phyloP scores from a whole-genome alignment of 2,888 invertebrate species.

The Serripes groenlandicus region DNA sequence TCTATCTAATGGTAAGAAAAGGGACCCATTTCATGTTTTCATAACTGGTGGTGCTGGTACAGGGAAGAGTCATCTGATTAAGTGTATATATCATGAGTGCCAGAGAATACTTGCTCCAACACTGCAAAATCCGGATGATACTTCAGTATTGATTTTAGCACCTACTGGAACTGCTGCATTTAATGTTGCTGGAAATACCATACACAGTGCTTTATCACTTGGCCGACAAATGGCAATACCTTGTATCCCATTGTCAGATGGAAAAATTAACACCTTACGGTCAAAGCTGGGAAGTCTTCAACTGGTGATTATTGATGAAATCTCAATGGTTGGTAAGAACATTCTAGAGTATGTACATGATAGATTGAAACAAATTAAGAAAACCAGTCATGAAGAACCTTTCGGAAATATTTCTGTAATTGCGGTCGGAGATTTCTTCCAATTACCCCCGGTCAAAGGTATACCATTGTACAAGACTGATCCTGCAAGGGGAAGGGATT shows the following conservation, averaged over 20 bases:
- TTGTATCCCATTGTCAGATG: conserved; percentile 30
- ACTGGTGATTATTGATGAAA: conserved; percentile 57
- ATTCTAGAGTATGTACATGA: conserved; percentile 66
- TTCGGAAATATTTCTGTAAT: conserved; percentile 28
- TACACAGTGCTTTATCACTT: conserved; percentile 32
- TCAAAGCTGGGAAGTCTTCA: conserved; percentile 16
- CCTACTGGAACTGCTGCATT: conserved; percentile 38
- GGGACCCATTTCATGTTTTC: conserved; percentile 35
- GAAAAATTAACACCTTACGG: conserved; percentile 36
- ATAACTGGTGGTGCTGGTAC: conserved; percentile 70
- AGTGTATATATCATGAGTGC: conserved; percentile 19
- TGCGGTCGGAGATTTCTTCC: conserved; percentile 41
- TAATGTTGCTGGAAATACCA: conserved; percentile 21
- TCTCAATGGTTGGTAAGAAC: conserved; percentile 57
- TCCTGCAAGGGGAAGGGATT: too few species aligned
- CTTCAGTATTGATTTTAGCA: conserved; percentile 20
- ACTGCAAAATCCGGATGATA: conserved; percentile 10
- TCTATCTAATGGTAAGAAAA: neutral
- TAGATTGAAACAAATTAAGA: conserved; percentile 51
- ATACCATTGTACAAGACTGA: too few species aligned
- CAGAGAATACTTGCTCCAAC: neutral
- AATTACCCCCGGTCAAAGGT: conserved; percentile 53
- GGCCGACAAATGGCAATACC: conserved; percentile 36
- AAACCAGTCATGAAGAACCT: conserved; percentile 2
- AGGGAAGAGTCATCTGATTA: conserved; percentile 62